Percentiles rank a stretch among this genome's conserved stretches.
Conservation (phyloP, 2,888 invertebrate species). For the Acrobasis suavella region DNA sequence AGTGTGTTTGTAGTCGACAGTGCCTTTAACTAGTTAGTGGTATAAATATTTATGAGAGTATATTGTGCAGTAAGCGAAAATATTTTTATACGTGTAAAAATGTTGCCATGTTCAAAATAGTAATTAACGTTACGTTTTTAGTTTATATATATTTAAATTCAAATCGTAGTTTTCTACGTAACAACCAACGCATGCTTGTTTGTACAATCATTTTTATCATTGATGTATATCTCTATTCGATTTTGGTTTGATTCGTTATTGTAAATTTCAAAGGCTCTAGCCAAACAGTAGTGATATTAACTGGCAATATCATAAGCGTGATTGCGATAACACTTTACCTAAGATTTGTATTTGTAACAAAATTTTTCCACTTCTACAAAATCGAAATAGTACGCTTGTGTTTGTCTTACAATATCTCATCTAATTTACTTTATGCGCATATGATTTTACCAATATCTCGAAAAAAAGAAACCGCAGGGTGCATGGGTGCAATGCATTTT, state of each 20-base stretch:
- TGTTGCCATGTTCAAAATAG: conserved; percentile 80
- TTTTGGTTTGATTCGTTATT: conserved; percentile 53
- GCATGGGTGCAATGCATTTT: too few species aligned
- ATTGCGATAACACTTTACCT: too few species aligned
- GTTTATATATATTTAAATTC: conserved; percentile 43
- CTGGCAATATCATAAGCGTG: too few species aligned
- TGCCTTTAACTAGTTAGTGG: conserved; percentile 77
- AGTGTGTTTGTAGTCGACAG: conserved; percentile 83
- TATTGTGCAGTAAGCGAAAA: conserved; percentile 73
- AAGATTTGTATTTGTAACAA: too few species aligned
- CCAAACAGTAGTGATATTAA: too few species aligned
- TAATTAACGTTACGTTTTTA: conserved; percentile 60
- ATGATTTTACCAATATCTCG: too few species aligned
- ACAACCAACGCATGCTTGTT: conserved; percentile 40
- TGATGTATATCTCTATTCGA: conserved; percentile 29
- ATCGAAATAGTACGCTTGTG: too few species aligned
- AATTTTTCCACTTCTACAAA: too few species aligned
- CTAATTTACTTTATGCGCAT: too few species aligned
- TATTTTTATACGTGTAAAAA: conserved; percentile 80
- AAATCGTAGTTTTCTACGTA: conserved; percentile 40
- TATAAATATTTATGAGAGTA: conserved; percentile 75
- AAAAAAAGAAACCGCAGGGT: too few species aligned
- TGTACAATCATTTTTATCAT: conserved; percentile 30
- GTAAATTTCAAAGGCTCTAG: conserved; percentile 35
- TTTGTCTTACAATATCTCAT: too few species aligned